phyloP scores from a whole-genome alignment of 2,113 vertebrate species.

The Phasianus colchicus region DNA sequence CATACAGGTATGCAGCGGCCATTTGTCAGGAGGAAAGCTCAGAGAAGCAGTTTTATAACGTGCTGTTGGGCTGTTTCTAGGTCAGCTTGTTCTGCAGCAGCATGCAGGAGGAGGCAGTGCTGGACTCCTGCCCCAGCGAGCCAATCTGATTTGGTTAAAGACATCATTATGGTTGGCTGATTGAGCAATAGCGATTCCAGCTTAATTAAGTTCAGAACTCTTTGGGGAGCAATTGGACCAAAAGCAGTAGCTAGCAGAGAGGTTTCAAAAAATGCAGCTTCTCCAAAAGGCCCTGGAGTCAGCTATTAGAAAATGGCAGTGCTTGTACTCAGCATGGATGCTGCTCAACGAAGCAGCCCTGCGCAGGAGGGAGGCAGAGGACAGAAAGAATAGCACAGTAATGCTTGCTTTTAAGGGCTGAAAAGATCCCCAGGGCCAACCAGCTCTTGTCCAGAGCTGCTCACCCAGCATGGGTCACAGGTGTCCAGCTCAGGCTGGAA shows the following conservation, averaged over 20 bases:
- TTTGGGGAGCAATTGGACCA: conserved; percentile 39
- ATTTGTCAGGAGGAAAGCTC: background rate
- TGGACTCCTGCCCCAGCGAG: background rate
- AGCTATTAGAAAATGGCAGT: conserved; percentile 19
- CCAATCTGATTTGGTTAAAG: conserved; percentile 15
- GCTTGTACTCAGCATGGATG: background rate
- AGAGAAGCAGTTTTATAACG: background rate
- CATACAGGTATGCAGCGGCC: background rate
- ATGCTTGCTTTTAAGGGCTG: background rate
- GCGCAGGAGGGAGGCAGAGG: background rate
- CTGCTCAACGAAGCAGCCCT: background rate
- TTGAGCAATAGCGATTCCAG: conserved; percentile 20
- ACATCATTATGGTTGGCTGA: conserved; percentile 3
- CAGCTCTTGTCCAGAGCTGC: background rate
- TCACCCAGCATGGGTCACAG: background rate
- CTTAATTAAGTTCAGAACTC: conserved; percentile 39
- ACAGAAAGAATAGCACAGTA: background rate
- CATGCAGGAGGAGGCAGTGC: background rate
- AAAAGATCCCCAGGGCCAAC: background rate
- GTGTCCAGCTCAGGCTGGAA: background rate
- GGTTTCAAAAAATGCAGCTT: conserved; percentile 13
- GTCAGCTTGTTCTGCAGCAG: conserved; percentile 55
- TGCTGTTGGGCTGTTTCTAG: conserved; percentile 44
- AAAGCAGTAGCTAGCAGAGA: conserved; percentile 33
- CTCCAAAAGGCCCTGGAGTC: conserved; percentile 30